Evolutionary conservation across 2,797 vertebrate species (phyloP).

Genomic region (Podarcis lilfordi): DNA sequence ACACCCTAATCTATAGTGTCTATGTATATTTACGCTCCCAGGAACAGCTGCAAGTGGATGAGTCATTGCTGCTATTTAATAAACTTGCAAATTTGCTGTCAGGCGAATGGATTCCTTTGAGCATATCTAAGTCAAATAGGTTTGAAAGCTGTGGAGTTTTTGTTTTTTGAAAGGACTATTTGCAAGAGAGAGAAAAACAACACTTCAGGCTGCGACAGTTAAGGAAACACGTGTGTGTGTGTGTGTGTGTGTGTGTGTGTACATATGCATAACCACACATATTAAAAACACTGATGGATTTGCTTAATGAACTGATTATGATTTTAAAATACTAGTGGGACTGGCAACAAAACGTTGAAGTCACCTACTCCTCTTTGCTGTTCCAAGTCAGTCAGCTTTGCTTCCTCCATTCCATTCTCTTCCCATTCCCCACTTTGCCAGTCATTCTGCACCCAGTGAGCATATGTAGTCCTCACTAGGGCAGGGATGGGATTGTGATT

Average conservation of each 20-base stretch:
- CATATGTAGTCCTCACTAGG: too few species aligned
- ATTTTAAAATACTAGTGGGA: too few species aligned
- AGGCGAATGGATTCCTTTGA: conserved; percentile 14
- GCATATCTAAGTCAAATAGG: conserved; percentile 39
- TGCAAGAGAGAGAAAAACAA: neutral
- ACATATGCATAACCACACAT: neutral
- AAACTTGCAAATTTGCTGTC: conserved; percentile 54
- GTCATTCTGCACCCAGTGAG: too few species aligned
- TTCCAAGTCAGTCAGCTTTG: too few species aligned
- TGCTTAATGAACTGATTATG: too few species aligned
- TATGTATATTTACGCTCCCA: conserved; percentile 42
- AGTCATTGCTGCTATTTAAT: conserved; percentile 54
- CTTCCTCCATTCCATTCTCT: too few species aligned
- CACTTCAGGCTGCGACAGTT: conserved; percentile 26
- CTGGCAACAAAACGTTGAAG: too few species aligned
- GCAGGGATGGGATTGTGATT: too few species aligned
- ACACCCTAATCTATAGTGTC: conserved; percentile 46
- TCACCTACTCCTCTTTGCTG: too few species aligned
- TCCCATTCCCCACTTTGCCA: too few species aligned
- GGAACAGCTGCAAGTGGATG: conserved; percentile 53
- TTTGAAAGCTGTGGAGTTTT: conserved; percentile 20
- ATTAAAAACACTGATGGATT: too few species aligned
- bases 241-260: neutral
- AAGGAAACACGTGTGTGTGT: conserved; percentile 14
- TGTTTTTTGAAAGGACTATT: conserved; percentile 20